A percentile compares a stretch with the other conserved stretches of the same genome.
These are phyloP conservation scores for Melangyna quadrimaculata DNA, from an alignment of 2,888 invertebrate genomes.

Conservation along the genomic window DNA sequence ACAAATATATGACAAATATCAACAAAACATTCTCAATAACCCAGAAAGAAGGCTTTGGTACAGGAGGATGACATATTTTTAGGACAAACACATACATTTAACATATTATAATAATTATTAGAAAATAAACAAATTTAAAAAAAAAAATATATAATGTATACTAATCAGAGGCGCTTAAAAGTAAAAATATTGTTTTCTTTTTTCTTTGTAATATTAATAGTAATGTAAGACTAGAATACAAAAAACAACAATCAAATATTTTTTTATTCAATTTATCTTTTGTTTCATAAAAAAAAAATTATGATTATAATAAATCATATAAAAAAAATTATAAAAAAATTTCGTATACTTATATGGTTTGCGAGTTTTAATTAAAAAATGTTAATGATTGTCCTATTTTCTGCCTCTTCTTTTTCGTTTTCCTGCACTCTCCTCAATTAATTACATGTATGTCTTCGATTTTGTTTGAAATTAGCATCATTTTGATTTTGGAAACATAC, in stretches of 20 bases:
- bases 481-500: constrained; percentile 28
- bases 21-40: not conserved
- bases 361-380: constrained; percentile 30
- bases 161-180: constrained; percentile 23
- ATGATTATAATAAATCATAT: not conserved
- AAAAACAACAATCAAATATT: constrained; percentile 61
- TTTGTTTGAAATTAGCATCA: not conserved
- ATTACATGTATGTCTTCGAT: not conserved
- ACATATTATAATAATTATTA: constrained; percentile 27
- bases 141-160: not conserved
- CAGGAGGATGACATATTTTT: constrained; percentile 33
- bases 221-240: constrained; percentile 52
- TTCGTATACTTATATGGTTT: constrained; percentile 46
- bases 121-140: constrained; percentile 10
- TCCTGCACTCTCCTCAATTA: not conserved
- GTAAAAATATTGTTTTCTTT: not conserved
- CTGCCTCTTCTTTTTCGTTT: not conserved
- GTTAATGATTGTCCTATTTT: constrained; percentile 41
- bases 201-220: not conserved
- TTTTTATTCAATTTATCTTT: not conserved
- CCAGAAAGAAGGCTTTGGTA: not conserved
- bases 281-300: not conserved
- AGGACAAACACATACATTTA: constrained; percentile 65
- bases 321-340: not conserved
- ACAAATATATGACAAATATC: not conserved